Evolutionary conservation across 2,797 vertebrate species (phyloP).

Genomic region (Liparis tanakae): DNA sequence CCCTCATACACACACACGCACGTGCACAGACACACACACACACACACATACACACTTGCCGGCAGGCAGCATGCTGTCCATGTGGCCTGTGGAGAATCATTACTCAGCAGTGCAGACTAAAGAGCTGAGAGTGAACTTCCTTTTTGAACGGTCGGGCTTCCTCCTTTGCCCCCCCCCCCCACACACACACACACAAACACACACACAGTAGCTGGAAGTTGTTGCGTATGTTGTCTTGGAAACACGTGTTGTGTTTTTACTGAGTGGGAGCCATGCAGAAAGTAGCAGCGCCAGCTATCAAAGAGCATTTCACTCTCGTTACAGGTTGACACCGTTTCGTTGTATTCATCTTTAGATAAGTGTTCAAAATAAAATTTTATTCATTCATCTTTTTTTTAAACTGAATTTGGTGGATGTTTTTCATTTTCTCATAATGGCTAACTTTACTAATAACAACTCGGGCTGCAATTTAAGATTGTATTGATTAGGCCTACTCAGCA

Average conservation of each 20-base stretch:
- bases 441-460: not conserved
- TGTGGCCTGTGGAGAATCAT: conserved; percentile 83
- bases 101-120: conserved; percentile 82
- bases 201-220: conserved; percentile 26
- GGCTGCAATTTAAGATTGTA: not conserved
- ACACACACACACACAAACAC: too few relatives aligned
- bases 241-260: conserved; percentile 5
- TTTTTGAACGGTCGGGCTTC: conserved; percentile 53
- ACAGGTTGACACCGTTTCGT: not conserved
- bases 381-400: not conserved
- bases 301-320: not conserved
- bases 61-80: conserved; percentile 80
- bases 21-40: conserved; percentile 48
- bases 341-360: not conserved
- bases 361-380: not conserved
- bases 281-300: conserved; percentile 7
- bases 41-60: conserved; percentile 59
- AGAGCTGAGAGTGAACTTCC: conserved; percentile 69
- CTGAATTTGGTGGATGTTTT: not conserved
- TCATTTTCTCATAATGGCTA: not conserved
- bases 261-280: conserved; percentile 9
- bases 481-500: not conserved
- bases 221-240: conserved; percentile 17
- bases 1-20: conserved; percentile 44
- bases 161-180: conserved; percentile 30